These are phyloP conservation scores for Hycleus cichorii DNA, from an alignment of 1,140 invertebrate genomes.

Conservation along the genomic window DNA sequence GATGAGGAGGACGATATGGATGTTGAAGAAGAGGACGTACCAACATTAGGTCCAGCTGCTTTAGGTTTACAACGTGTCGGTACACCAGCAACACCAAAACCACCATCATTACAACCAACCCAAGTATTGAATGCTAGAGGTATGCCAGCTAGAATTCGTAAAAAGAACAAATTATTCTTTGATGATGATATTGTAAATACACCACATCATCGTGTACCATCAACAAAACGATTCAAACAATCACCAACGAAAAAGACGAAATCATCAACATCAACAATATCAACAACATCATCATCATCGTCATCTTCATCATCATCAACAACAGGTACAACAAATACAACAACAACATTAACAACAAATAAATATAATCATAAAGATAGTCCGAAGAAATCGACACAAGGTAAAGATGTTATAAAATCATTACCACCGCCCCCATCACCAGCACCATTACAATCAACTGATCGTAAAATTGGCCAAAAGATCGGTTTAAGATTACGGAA, in stretches of 20 bases:
- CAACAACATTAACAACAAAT: constrained; percentile 14
- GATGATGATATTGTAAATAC: constrained; percentile 87
- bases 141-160: constrained; percentile 82
- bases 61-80: constrained; percentile 72
- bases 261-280: constrained; percentile 43
- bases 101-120: constrained; percentile 58
- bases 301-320: constrained; percentile 1
- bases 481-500: constrained; percentile 88
- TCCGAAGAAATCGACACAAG: constrained; percentile 29
- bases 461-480: constrained; percentile 73
- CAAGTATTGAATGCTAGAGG: constrained; percentile 75
- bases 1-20: constrained; percentile 51
- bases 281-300: not conserved
- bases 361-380: constrained; percentile 26
- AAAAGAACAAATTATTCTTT: constrained; percentile 84
- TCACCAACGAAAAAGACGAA: constrained; percentile 44
- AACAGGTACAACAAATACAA: constrained; percentile 17
- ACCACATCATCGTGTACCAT: constrained; percentile 59
- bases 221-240: constrained; percentile 50
- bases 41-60: constrained; percentile 64
- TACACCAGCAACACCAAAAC: constrained; percentile 61
- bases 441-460: constrained; percentile 50
- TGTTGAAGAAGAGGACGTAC: constrained; percentile 58
- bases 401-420: not conserved
- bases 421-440: constrained; percentile 14